Percentiles rank a stretch among this genome's conserved stretches.
These are phyloP conservation scores for Esox lucius DNA, from an alignment of 2,797 vertebrate species.

Conservation along the genomic window DNA sequence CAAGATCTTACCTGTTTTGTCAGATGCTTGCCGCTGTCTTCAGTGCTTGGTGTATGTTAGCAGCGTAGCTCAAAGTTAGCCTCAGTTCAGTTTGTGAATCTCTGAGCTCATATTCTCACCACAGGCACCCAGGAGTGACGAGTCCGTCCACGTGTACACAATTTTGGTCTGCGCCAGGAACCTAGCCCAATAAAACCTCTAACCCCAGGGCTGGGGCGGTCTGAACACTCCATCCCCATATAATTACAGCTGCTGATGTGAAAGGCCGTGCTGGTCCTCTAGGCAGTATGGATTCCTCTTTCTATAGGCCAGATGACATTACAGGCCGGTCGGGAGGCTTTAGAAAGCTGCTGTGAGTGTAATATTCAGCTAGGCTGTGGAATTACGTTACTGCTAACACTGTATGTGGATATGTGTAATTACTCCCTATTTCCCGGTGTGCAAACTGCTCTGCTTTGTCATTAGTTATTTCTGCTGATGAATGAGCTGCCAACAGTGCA, in stretches of 20 bases:
- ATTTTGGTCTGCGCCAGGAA: not conserved
- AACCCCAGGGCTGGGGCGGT: constrained; percentile 26
- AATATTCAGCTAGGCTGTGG: not conserved
- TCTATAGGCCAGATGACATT: constrained; percentile 8
- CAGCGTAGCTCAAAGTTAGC: no score
- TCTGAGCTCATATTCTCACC: no score
- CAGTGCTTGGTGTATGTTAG: no score
- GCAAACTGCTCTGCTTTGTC: not conserved
- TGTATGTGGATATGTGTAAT: not conserved
- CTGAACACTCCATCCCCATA: constrained; percentile 24
- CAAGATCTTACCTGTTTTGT: no score
- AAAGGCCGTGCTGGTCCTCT: constrained; percentile 24
- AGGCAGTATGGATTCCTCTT: constrained; percentile 37
- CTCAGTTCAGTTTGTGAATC: no score
- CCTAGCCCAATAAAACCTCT: constrained; percentile 19
- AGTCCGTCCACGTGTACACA: constrained; percentile 2
- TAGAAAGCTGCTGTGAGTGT: not conserved
- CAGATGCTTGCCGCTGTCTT: no score
- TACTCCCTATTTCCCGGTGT: not conserved
- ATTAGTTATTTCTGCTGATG: not conserved
- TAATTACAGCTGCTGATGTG: constrained; percentile 45
- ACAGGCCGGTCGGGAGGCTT: not conserved
- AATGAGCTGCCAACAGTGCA: not conserved
- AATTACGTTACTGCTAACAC: not conserved
- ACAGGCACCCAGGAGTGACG: no score